Evolutionary conservation across 2,113 vertebrate species (phyloP).

Genomic region (Dissostichus mawsoni): DNA sequence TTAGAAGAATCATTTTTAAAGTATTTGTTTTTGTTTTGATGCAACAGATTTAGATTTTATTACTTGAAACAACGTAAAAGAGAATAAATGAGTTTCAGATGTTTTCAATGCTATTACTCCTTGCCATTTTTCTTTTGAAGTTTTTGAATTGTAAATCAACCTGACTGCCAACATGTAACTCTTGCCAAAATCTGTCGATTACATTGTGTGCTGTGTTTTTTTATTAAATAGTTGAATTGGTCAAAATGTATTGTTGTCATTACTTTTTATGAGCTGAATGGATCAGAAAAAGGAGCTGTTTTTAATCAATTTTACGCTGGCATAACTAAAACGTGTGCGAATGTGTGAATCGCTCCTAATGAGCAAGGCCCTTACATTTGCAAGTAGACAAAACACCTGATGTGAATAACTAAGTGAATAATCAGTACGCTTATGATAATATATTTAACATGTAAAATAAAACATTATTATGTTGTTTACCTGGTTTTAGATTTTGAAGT

Average conservation of each 20-base stretch:
- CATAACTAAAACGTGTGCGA: too few species aligned
- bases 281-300: background rate
- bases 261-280: background rate
- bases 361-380: too few species aligned
- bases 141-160: background rate
- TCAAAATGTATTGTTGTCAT: background rate
- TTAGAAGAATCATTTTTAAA: too few species aligned
- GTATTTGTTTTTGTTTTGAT: background rate
- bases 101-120: slow-evolving; percentile 3
- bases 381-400: too few species aligned
- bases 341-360: too few species aligned
- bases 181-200: background rate
- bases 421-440: too few species aligned
- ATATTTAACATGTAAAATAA: background rate
- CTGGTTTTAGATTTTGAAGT: background rate
- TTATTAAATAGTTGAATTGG: background rate
- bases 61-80: background rate
- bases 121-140: slow-evolving; percentile 26
- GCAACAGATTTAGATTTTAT: background rate
- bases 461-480: background rate
- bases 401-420: background rate
- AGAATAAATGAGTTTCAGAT: background rate
- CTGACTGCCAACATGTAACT: background rate
- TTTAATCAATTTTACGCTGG: too few species aligned
- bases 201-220: background rate